These are phyloP conservation scores for Proterorhinus semilunaris DNA, from an alignment of 2,113 vertebrate genomes.

Conservation along the genomic window DNA sequence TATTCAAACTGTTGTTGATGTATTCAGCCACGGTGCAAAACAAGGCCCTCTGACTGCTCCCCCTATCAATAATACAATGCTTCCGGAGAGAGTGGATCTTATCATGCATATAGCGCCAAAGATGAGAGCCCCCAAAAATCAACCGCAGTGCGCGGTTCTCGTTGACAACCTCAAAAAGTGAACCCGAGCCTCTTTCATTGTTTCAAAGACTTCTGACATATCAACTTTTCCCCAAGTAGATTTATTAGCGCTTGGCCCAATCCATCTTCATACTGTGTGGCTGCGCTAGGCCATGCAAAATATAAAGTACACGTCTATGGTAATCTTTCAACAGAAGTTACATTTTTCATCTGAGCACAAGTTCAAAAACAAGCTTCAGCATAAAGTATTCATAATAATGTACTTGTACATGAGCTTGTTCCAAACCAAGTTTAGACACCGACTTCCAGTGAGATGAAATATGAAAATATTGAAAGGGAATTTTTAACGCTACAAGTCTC, in stretches of 20 bases:
- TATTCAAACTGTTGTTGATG: conserved; percentile 6
- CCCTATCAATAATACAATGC: conserved; percentile 4
- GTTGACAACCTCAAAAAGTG: background rate
- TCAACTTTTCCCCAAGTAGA: background rate
- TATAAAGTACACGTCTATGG: background rate
- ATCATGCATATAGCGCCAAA: background rate
- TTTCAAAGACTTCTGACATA: background rate
- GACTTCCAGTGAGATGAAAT: too few species aligned
- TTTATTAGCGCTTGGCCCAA: background rate
- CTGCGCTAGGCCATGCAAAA: background rate
- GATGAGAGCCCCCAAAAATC: conserved; percentile 1
- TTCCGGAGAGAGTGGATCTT: background rate
- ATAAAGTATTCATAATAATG: background rate
- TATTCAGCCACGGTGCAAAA: conserved; percentile 1
- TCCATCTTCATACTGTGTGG: background rate
- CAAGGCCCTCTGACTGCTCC: background rate
- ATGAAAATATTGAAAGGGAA: too few species aligned
- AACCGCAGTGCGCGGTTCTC: background rate
- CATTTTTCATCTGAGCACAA: background rate
- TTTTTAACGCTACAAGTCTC: too few species aligned
- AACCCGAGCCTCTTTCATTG: background rate
- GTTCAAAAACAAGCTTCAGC: background rate
- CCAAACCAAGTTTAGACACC: too few species aligned
- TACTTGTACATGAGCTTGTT: too few species aligned
- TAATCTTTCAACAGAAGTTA: background rate